Evolutionary conservation across 35 echinoderm and acorn worm genomes (phyloP), one percentile per base, ranked within the genome.

Genomic region (Lytechinus variegatus): DNA sequence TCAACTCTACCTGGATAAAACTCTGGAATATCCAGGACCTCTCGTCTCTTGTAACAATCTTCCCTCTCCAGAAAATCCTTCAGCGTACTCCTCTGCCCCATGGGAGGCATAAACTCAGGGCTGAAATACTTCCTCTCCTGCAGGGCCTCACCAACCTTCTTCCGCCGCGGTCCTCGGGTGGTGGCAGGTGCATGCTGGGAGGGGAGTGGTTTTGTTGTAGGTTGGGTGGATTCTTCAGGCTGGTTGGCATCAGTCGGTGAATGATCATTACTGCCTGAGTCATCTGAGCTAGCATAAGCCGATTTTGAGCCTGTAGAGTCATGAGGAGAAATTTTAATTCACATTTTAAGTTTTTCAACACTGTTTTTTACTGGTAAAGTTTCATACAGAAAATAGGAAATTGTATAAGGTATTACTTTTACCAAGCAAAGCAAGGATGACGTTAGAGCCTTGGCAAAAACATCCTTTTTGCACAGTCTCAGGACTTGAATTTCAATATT

Each of bases 1-100:
- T 16, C n/a, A 60, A 16, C 66, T 96, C 93, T 96, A 99, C 98
- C 98, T 86, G 96, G 96, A 96, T 99, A 99, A 95, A 99, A 99
- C 95, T 99, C 98, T 94, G 98, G 98, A 71, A 99, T 94, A 96
- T 96, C 56, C 21, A 99, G 2, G 29, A 98, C 97, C 86, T 95
- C 95, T 86, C 98, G 86, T 54, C 98, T 97, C 52, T 61, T 97
- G 66, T 96, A 98, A 86, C 97, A 97, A 90, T 99, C 98, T 93
- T 97, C 93, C 86, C 98, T 97, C 87, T 97, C 97, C 6, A 99
- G 58, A 79, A 95, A 98, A 93, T 99, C 98, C 19, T 93, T 58
- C 52, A 98, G 86, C 52, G 89, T 97, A 19, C 94, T 98, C 27
- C 98, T 88, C 92, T 95, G 96, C 27, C 98, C 98, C 89, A 96